These are phyloP conservation scores for Coluber constrictor DNA, from an alignment of 2,797 vertebrate species.

Conservation along the genomic window DNA sequence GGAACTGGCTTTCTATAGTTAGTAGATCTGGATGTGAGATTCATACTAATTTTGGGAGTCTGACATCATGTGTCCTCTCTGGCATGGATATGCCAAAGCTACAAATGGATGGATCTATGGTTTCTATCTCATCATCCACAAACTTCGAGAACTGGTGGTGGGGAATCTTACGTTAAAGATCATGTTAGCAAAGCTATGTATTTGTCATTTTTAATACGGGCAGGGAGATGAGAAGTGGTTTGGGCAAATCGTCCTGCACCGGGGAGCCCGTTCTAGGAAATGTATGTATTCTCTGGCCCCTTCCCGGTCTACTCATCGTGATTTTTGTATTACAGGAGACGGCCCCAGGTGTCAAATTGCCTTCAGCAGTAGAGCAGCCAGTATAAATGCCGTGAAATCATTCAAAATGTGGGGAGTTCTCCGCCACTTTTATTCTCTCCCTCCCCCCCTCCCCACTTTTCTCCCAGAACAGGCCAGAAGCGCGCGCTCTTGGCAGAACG, in stretches of 20 bases:
- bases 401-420: neutral
- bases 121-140: neutral
- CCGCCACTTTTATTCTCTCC: neutral
- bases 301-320: neutral
- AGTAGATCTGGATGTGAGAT: neutral
- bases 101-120: neutral
- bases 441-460: fast-evolving
- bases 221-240: neutral
- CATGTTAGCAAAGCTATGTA: neutral
- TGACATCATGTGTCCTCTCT: neutral
- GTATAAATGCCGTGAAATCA: neutral
- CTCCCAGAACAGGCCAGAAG: neutral
- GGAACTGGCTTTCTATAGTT: neutral
- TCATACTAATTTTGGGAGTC: neutral
- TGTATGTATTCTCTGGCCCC: neutral
- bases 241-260: too few species aligned
- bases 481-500: neutral
- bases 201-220: neutral
- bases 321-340: neutral
- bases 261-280: neutral
- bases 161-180: neutral
- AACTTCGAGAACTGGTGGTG: neutral
- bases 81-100: neutral
- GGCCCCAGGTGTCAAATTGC: too few species aligned
- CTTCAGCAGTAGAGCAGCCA: neutral